These are phyloP conservation scores for Manis javanica DNA, from an alignment of 2,797 vertebrate species.

Conservation along the genomic window DNA sequence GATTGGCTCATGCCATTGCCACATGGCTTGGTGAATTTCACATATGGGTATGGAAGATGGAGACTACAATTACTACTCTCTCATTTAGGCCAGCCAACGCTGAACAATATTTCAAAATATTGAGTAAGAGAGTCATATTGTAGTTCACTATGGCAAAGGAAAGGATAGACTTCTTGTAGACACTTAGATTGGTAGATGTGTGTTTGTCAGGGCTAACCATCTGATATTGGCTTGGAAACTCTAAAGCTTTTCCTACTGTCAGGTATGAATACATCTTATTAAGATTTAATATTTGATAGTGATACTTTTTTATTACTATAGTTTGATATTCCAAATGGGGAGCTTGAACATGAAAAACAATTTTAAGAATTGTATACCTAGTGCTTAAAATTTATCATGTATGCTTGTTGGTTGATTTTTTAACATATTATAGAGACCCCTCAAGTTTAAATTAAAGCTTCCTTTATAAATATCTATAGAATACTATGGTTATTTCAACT, in stretches of 20 bases:
- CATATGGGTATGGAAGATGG: not conserved
- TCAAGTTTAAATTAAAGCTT: constrained; percentile 52
- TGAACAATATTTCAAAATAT: not conserved
- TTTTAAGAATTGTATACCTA: not conserved
- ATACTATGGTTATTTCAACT: not conserved
- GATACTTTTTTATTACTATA: not conserved
- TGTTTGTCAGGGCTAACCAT: not conserved
- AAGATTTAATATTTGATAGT: not conserved
- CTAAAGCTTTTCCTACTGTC: not conserved
- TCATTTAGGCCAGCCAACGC: not conserved
- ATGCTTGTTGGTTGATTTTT: not conserved
- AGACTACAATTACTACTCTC: not conserved
- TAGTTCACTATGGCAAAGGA: not conserved
- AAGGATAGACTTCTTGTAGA: not conserved
- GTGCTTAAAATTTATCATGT: not conserved
- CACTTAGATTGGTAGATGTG: not conserved
- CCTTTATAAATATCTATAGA: not conserved
- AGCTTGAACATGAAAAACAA: not conserved
- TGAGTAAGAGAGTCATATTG: not conserved
- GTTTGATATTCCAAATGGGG: not conserved
- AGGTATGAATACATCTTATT: not conserved
- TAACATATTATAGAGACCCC: not conserved
- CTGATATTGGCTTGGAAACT: not conserved
- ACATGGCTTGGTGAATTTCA: not conserved
- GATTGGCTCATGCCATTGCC: not conserved